Conservation (phyloP, 2,113 vertebrate genomes). For the Charadrius vociferus region DNA sequence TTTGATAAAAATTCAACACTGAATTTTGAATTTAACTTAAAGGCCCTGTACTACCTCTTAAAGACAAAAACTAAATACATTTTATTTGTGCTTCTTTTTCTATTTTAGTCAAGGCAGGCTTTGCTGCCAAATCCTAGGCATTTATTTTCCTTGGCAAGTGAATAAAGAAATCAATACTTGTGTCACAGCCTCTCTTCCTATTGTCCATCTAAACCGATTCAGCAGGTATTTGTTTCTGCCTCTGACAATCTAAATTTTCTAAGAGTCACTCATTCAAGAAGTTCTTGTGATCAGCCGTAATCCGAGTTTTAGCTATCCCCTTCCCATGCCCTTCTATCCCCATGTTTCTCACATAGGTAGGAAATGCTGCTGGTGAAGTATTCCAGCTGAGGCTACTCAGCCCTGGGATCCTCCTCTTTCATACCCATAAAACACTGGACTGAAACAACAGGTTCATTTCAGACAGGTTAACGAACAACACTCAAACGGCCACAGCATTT, state of each 20-base stretch:
- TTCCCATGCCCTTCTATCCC: not conserved
- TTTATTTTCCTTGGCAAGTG: not conserved
- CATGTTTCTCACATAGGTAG: rapidly evolving
- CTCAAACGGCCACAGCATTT: rapidly evolving
- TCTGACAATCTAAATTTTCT: not conserved
- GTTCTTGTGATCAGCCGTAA: not conserved
- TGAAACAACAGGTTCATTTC: not conserved
- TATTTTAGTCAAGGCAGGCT: not conserved
- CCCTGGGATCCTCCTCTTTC: not conserved
- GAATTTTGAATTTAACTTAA: not conserved
- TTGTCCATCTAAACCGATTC: not conserved
- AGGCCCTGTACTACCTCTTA: not conserved
- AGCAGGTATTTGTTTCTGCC: not conserved
- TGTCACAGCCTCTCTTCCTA: not conserved
- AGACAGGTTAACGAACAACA: not conserved
- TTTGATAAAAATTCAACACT: not conserved
- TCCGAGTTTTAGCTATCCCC: not conserved
- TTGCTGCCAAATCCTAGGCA: not conserved
- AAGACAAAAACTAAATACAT: not conserved
- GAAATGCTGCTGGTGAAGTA: not conserved
- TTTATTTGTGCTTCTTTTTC: not conserved
- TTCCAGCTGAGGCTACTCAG: not conserved
- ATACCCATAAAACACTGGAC: not conserved
- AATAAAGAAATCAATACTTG: not conserved
- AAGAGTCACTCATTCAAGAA: not conserved